phyloP scores from a whole-genome alignment of 2,888 invertebrate species.

The Leptopterna dolabrata region DNA sequence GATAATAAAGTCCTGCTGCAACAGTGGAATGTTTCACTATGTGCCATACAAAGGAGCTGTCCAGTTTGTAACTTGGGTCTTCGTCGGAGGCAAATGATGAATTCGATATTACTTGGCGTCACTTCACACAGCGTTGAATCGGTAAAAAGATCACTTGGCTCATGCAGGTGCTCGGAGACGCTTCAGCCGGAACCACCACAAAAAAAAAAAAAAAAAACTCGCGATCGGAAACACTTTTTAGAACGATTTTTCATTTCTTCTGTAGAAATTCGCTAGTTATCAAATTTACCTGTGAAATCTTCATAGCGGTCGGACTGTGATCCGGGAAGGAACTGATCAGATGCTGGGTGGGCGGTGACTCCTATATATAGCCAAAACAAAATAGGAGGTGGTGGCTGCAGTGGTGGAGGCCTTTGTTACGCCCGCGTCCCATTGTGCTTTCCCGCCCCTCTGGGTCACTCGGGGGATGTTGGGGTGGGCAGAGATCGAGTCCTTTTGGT shows the following conservation, averaged over 20 bases:
- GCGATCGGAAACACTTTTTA: background rate
- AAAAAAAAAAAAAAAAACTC: too few relatives aligned
- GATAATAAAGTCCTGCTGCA: too few relatives aligned
- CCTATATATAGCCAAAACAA: slow-evolving; percentile 36
- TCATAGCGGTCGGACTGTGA: background rate
- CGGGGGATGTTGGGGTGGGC: background rate
- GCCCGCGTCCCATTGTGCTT: background rate
- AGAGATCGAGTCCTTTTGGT: too few relatives aligned
- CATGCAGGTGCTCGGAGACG: background rate
- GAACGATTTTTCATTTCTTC: too few relatives aligned
- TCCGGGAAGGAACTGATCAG: slow-evolving; percentile 13
- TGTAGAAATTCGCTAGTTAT: too few relatives aligned
- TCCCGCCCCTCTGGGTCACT: background rate
- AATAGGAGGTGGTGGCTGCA: background rate
- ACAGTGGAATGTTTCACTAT: too few relatives aligned
- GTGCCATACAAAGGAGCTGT: background rate
- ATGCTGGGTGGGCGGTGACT: slow-evolving; percentile 3
- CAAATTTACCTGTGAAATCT: slow-evolving; percentile 27
- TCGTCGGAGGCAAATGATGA: background rate
- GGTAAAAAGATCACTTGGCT: background rate
- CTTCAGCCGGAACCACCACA: too few relatives aligned
- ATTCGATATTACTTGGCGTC: background rate
- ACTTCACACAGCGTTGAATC: background rate
- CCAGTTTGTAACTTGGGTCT: background rate
- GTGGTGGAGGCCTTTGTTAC: background rate